Conservation (phyloP, 2,888 invertebrate genomes). For the Coleophora deauratella region DNA sequence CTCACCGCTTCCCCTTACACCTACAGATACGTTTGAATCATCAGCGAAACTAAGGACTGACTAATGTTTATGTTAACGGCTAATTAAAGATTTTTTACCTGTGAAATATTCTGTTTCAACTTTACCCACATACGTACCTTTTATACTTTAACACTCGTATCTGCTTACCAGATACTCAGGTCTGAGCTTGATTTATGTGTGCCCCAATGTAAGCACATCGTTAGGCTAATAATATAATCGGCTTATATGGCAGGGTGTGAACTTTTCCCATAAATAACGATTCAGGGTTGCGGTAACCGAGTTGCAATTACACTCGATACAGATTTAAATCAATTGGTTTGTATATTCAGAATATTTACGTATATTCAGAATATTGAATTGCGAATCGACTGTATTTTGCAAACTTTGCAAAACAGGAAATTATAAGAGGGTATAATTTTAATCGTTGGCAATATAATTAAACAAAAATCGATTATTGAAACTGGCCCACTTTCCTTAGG, state of each 20-base stretch:
- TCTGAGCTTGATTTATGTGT: not conserved
- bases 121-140: not conserved
- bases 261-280: constrained; percentile 6
- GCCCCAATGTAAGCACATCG: not conserved
- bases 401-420: not conserved
- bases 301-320: constrained; percentile 6
- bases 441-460: not conserved
- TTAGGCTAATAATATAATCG: constrained; percentile 3
- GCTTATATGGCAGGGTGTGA: constrained; percentile 2
- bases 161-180: not conserved
- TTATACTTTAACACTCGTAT: not conserved
- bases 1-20: not conserved
- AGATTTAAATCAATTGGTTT: not conserved
- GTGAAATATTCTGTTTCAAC: not conserved
- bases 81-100: constrained; percentile 9
- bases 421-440: not conserved
- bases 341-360: not conserved
- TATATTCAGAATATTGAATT: not conserved
- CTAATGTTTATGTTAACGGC: constrained; percentile 4
- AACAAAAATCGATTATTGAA: not conserved
- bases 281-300: constrained; percentile 7
- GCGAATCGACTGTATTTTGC: not conserved
- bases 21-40: constrained; percentile 1
- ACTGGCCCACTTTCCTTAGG: not conserved
- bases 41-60: constrained; percentile 4